phyloP scores from a whole-genome alignment of 2,113 vertebrate species.

The Himantopus leucocephalus region DNA sequence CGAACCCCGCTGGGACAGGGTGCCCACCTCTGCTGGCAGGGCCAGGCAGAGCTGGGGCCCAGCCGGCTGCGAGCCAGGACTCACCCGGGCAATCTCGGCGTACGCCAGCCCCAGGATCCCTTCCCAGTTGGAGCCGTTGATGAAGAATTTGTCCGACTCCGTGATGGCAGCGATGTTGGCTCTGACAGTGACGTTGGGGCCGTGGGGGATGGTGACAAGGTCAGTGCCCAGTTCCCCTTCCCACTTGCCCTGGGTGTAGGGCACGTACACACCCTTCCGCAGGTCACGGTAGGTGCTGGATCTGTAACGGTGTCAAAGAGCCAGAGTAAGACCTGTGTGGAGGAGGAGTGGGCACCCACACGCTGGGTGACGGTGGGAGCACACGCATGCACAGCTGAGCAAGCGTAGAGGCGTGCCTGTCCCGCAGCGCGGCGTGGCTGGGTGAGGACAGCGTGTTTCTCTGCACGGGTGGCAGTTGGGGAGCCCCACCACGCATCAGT shows the following conservation, averaged over 20 bases:
- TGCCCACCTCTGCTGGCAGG: not conserved
- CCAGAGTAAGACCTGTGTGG: rapidly evolving
- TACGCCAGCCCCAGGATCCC: slow-evolving; percentile 97
- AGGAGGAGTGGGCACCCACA: not conserved
- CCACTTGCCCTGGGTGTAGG: slow-evolving; percentile 98
- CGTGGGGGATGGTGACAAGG: slow-evolving; percentile 91
- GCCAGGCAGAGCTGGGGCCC: not conserved
- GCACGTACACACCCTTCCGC: slow-evolving; percentile 91
- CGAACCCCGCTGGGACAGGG: not conserved
- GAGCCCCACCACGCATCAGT: no score
- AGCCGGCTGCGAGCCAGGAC: not conserved
- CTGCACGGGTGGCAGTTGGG: no score
- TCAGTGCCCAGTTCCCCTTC: slow-evolving; percentile 96
- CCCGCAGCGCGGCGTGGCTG: not conserved
- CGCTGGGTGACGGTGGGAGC: rapidly evolving
- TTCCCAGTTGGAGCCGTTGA: slow-evolving; percentile 99
- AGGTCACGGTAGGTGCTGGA: slow-evolving; percentile 91
- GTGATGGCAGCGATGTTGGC: slow-evolving; percentile 98
- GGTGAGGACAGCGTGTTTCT: not conserved
- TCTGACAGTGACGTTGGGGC: slow-evolving; percentile 90
- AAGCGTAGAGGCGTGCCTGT: not conserved
- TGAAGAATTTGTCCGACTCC: slow-evolving; percentile 96
- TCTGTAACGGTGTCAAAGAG: slow-evolving; percentile 36
- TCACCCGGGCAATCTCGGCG: slow-evolving; percentile 93
- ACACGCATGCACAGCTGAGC: rapidly evolving